A percentile compares a stretch with the other conserved stretches of the same genome.
These are phyloP conservation scores for Lasioglossum albipes DNA, from an alignment of 1,140 invertebrate species.

Conservation along the genomic window DNA sequence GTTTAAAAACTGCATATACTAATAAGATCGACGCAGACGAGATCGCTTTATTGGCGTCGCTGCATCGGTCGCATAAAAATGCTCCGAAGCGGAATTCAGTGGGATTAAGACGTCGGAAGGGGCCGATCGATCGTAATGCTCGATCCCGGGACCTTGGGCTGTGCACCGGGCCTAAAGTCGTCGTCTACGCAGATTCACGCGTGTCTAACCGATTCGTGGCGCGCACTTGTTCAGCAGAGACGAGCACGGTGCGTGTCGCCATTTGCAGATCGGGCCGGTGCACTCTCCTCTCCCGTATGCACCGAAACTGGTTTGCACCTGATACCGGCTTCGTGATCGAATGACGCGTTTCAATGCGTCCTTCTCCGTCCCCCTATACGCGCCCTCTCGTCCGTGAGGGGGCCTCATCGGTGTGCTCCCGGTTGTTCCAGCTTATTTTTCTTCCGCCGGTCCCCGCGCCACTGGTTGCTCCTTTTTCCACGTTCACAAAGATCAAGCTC, in stretches of 20 bases:
- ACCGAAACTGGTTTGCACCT: constrained; percentile 79
- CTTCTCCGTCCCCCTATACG: constrained; percentile 36
- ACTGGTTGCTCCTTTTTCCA: constrained; percentile 32
- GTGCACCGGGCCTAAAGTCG: too few relatives aligned
- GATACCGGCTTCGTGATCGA: constrained; percentile 76
- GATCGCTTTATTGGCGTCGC: too few relatives aligned
- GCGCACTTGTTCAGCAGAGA: constrained; percentile 30
- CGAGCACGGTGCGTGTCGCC: constrained; percentile 64
- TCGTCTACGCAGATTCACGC: too few relatives aligned
- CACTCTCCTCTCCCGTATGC: constrained; percentile 50
- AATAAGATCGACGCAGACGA: too few relatives aligned
- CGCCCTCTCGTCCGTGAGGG: neutral
- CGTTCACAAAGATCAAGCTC: constrained; percentile 56
- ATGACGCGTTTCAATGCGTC: constrained; percentile 77
- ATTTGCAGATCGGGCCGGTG: constrained; percentile 64
- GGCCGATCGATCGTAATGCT: too few relatives aligned
- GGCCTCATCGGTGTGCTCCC: constrained; percentile 10
- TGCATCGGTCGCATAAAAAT: too few relatives aligned
- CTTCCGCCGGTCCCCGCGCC: constrained; percentile 34
- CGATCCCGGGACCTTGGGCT: too few relatives aligned
- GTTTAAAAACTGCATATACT: too few relatives aligned
- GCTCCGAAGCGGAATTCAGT: too few relatives aligned
- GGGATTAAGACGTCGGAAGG: too few relatives aligned
- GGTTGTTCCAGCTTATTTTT: neutral
- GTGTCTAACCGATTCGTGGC: constrained; percentile 14